A percentile compares a stretch with the other conserved stretches of the same genome.
phyloP scores from a whole-genome alignment of 2,113 vertebrate genomes.

The Lepisosteus oculatus region DNA sequence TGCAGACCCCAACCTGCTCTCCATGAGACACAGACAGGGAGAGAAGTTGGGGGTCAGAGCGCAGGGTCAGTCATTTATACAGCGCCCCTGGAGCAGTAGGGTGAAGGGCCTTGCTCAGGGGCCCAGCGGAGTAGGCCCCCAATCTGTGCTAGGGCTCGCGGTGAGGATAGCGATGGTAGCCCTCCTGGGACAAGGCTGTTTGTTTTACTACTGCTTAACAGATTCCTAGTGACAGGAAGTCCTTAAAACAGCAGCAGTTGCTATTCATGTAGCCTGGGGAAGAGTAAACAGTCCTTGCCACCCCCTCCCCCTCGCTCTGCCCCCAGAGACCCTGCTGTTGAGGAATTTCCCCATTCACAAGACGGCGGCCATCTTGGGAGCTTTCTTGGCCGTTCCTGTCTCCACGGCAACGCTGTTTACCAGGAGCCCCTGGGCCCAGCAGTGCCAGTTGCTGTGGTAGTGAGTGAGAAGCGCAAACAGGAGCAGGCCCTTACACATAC shows the following conservation, averaged over 20 bases:
- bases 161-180: not conserved
- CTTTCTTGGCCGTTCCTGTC: constrained; percentile 67
- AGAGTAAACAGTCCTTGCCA: constrained; percentile 56
- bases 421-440: not conserved
- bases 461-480: no score
- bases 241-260: constrained; percentile 71
- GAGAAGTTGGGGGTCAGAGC: no score
- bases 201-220: constrained; percentile 68
- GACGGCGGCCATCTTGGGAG: constrained; percentile 67
- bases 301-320: constrained; percentile 37
- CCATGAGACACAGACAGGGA: no score
- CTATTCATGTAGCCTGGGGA: constrained; percentile 69
- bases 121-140: no score
- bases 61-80: no score
- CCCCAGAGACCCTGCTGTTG: constrained; percentile 52
- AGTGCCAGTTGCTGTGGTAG: no score
- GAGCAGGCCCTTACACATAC: no score
- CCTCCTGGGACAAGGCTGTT: constrained; percentile 60
- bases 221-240: constrained; percentile 67
- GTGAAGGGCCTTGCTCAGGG: no score
- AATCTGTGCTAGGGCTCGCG: not conserved
- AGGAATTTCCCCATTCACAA: constrained; percentile 73
- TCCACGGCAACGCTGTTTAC: constrained; percentile 54
- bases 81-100: no score
- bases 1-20: no score